These are phyloP conservation scores for Microctonus brassicae DNA, from an alignment of 2,888 invertebrate genomes.

Conservation along the genomic window DNA sequence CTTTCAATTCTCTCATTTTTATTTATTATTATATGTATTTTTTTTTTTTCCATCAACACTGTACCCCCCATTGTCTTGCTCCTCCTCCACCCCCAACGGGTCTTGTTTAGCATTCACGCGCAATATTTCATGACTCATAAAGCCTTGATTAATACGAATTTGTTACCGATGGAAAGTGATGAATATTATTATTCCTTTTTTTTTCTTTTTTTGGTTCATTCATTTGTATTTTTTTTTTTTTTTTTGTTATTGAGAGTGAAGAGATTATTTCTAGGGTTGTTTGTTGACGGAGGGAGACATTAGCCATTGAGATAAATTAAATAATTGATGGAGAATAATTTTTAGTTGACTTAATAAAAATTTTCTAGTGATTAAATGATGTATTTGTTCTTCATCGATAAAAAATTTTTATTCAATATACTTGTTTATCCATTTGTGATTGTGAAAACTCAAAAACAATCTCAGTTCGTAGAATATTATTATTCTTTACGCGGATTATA, in stretches of 20 bases:
- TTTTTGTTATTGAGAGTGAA: not conserved
- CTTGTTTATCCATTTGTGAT: no score
- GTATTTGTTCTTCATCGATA: no score
- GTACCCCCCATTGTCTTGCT: conserved; percentile 18
- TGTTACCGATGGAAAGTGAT: not conserved
- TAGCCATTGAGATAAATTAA: no score
- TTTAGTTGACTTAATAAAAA: no score
- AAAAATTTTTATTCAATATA: no score
- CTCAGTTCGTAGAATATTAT: conserved; percentile 40
- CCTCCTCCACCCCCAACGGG: conserved; percentile 21
- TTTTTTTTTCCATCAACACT: conserved; percentile 9
- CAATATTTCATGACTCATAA: conserved; percentile 63
- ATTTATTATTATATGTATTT: conserved; percentile 8
- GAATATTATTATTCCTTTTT: not conserved
- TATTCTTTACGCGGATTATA: conserved; percentile 46
- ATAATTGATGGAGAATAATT: no score
- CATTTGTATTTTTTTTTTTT: not conserved
- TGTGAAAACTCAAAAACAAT: no score
- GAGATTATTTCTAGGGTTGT: not conserved
- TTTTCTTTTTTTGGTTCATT: not conserved
- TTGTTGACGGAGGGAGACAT: no score
- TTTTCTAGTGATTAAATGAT: no score
- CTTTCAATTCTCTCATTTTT: conserved; percentile 5
- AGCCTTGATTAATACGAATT: conserved; percentile 62
- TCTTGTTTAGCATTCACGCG: conserved; percentile 37